Percentiles rank a stretch among this genome's conserved stretches.
phyloP scores from a whole-genome alignment of 1,140 invertebrate species.

The Lerema accius region DNA sequence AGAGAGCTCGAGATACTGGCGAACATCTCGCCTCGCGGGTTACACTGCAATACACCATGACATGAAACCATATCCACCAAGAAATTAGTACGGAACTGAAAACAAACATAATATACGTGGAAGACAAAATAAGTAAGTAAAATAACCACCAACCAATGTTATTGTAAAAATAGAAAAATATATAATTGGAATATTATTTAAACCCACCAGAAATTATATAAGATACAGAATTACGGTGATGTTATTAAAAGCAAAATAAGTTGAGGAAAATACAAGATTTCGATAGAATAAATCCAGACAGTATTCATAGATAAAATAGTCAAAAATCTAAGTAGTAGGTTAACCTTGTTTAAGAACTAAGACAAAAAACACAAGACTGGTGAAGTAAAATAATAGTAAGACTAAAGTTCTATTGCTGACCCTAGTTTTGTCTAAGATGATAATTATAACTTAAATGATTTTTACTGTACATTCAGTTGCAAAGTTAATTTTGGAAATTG shows the following conservation, averaged over 20 bases:
- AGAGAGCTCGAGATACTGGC: conserved; percentile 91
- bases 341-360: too few species aligned
- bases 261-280: too few species aligned
- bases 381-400: too few species aligned
- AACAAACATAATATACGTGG: conserved; percentile 61
- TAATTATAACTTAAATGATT: too few species aligned
- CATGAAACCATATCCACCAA: conserved; percentile 60
- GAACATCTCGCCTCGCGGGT: conserved; percentile 90
- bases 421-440: too few species aligned
- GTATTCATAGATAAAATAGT: too few species aligned
- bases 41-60: conserved; percentile 84
- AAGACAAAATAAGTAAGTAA: conserved; percentile 40
- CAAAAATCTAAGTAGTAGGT: too few species aligned
- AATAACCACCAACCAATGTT: conserved; percentile 33
- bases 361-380: too few species aligned
- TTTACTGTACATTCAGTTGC: too few species aligned
- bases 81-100: conserved; percentile 63
- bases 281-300: too few species aligned
- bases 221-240: background rate
- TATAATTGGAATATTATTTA: conserved; percentile 19
- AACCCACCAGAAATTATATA: background rate
- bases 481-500: too few species aligned
- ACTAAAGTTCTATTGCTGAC: too few species aligned
- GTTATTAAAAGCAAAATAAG: background rate
- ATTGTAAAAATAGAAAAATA: conserved; percentile 33